Evolutionary conservation across 1,140 invertebrate species (phyloP).

Genomic region (Micrasema longulum): DNA sequence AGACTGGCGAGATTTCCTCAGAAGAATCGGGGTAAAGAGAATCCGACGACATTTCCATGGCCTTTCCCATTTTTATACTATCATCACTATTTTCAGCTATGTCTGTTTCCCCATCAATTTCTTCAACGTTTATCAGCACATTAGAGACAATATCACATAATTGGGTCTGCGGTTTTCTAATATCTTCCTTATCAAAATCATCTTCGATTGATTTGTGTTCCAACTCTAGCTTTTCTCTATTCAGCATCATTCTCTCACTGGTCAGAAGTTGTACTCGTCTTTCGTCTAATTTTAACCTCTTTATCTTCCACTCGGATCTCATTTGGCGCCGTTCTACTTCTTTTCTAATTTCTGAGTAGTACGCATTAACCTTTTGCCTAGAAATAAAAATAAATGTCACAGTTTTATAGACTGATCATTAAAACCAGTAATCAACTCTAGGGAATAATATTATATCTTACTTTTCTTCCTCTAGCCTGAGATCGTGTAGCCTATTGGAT

Average conservation of each 20-base stretch:
- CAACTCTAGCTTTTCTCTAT: slow-evolving; percentile 64
- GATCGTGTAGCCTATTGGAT: slow-evolving; percentile 55
- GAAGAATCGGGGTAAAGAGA: slow-evolving; percentile 6
- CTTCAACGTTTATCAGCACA: slow-evolving; percentile 1
- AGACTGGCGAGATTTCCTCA: not conserved
- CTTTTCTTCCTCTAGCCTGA: slow-evolving; percentile 57
- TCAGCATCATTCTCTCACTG: slow-evolving; percentile 65
- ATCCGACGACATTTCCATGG: slow-evolving; percentile 24
- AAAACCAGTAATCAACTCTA: not conserved
- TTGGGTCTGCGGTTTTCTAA: not conserved
- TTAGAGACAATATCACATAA: not conserved
- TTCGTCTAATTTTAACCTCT: slow-evolving; percentile 69
- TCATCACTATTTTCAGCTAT: slow-evolving; percentile 7
- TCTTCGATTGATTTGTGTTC: slow-evolving; percentile 57
- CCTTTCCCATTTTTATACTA: not conserved
- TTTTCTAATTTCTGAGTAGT: slow-evolving; percentile 70
- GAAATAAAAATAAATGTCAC: slow-evolving; percentile 46
- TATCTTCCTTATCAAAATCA: not conserved
- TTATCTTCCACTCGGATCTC: slow-evolving; percentile 71
- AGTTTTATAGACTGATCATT: not conserved
- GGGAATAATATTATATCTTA: slow-evolving; percentile 41
- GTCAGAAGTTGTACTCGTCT: slow-evolving; percentile 66
- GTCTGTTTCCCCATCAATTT: not conserved
- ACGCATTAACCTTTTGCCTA: slow-evolving; percentile 68
- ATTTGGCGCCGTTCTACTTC: slow-evolving; percentile 68